Conservation (phyloP, 2,888 invertebrate genomes). For the Microctonus aethiopoides region DNA sequence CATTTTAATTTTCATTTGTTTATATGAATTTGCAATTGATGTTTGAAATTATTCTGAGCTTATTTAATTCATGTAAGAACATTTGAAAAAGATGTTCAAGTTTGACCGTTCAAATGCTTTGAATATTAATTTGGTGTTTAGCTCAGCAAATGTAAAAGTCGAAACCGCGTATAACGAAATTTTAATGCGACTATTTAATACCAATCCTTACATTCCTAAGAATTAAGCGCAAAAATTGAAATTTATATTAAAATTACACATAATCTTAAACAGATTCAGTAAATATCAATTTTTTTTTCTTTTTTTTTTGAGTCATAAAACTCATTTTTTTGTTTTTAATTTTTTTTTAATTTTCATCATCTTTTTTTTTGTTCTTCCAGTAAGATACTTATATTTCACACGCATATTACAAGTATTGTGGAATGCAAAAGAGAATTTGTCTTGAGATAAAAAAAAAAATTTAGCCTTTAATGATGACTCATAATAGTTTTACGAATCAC, state of each 20-base stretch:
- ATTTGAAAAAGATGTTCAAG: neutral
- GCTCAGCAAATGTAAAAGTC: neutral
- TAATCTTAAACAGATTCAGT: neutral
- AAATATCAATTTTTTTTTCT: neutral
- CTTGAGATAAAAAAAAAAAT: too few relatives aligned
- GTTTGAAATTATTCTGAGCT: neutral
- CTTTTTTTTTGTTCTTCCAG: conserved; percentile 3
- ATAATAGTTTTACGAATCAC: neutral
- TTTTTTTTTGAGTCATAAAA: neutral
- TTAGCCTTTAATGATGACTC: conserved; percentile 12
- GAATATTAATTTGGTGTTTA: neutral
- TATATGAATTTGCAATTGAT: neutral
- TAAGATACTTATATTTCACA: conserved; percentile 8
- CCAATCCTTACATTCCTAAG: neutral
- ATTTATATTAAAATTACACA: neutral
- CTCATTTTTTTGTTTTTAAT: neutral
- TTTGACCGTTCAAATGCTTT: neutral
- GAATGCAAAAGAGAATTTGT: neutral
- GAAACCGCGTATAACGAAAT: neutral
- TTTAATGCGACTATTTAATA: neutral
- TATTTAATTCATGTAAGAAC: neutral
- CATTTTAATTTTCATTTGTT: neutral
- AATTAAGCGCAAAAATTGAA: neutral
- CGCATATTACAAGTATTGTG: neutral
- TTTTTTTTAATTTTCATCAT: conserved; percentile 4